Base-by-base conservation (phyloP, 2,888 invertebrate genomes). In the Alloscopus bannaensis region DNA sequence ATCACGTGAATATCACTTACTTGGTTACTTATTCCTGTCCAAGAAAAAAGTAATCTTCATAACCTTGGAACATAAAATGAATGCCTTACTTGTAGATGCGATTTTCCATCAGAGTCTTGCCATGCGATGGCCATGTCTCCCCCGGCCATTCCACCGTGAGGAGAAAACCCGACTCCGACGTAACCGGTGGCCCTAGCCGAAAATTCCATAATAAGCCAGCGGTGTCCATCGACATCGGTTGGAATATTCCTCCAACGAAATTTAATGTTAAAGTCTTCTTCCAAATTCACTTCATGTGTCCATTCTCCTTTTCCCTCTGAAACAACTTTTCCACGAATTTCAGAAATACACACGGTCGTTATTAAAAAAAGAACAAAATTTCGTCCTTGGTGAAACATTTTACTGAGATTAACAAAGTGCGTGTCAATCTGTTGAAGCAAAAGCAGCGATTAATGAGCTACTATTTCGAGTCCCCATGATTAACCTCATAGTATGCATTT, bases 101-200 rank as follows among this genome's bases (percentile, higher is more conserved):
- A 62, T 13, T 11, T 69, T 26, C 80, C 80, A 22, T 62, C 18
- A 0, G 62, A 45, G 24, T 94, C 94, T 86, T 96, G 93, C 96
- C 96, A 96, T 81, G 94, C 95, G 88, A 96, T 92, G 86, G 95
- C 93, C 89, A 96, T 92, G 91, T 96, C 96, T 75, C 95, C 92
- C 62, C 94, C 94, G 87, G 92, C 91, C 92, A 94, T 93, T 85
- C 92, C 91, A 83, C 94, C 94, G 87, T 92, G 93, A 72, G 91
- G 92, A 85, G 94, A 95, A 88, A 96, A 94, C 79, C 96, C 96
- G 86, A 96, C 92, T 55, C 94, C 95, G 83, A 96, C 93, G 89
- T 94, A 96, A 86, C 96, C 96, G 87, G 91, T 91, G 81, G 95
- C 94, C 89, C 91, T 92, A 87, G 94, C 95, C 1, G 66, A 40